Base-by-base conservation (phyloP, 2,888 invertebrate genomes). In the Tenodera sinensis region DNA sequence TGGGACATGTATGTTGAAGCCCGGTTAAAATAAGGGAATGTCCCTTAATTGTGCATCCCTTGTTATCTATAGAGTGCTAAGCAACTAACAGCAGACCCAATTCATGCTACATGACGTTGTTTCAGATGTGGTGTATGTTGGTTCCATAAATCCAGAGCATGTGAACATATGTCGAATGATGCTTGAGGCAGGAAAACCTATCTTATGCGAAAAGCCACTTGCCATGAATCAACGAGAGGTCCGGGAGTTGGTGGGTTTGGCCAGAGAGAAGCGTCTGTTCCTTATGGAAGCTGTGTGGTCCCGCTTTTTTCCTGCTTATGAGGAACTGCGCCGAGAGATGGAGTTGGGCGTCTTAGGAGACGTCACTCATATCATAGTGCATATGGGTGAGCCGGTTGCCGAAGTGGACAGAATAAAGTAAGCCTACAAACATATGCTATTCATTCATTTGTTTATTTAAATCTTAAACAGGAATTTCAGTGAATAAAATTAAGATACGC, bases 221-320 rank as follows among this genome's bases (percentile, higher is more conserved):
- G 96, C 97, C 87, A 93, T 98, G 93, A 98, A 97, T 93, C 94
- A 94, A 85, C 96, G 96, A 91, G 96, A 98, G 93, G 95, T 96
- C 0, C 94, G 95, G 90, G 95, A 96, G 91, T 93, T 99, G 84
- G 93, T 97, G 0, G 91, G 92, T 12, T 92, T 93, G 71, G 97
- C 98, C 0, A 95, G 94, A 92, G 93, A 94, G 42, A 96, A 96
- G 92, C 96, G 96, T 8, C 92, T 96, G 0, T 98, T 98, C 92
- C 92, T 98, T 0, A 97, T 97, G 97, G 98, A 98, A 94, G 98
- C 96, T 0, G 94, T 98, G 27, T 98, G 98, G 98, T 97, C 97
- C 0, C 94, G 98, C 81, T 97, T 95, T 93, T 96, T 97, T 90
- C 98, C 98, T 0, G 94, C 95, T 0, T 98, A 98, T 92, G 93